Evolutionary conservation across 2,113 vertebrate species (phyloP).

Genomic region (Furnarius figulus): DNA sequence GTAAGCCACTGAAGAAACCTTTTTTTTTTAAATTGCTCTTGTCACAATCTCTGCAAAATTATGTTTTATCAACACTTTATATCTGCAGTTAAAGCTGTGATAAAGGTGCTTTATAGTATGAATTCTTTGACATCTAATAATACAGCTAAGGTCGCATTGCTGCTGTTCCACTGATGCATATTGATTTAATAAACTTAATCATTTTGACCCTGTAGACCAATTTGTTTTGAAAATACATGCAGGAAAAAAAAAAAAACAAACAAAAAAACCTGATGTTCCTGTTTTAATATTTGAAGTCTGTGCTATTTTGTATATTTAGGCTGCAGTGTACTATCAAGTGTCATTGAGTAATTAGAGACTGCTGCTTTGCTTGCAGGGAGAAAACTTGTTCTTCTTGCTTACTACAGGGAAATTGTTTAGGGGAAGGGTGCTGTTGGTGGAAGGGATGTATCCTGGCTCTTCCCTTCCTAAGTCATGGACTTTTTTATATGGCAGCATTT

Average conservation of each 20-base stretch:
- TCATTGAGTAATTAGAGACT: not conserved
- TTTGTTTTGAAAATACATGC: not conserved
- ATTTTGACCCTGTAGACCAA: not conserved
- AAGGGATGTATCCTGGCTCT: not conserved
- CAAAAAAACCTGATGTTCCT: not conserved
- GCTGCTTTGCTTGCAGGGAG: not conserved
- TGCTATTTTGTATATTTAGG: not conserved
- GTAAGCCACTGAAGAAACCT: not conserved
- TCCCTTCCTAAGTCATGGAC: not conserved
- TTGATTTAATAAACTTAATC: not conserved
- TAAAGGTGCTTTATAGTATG: not conserved
- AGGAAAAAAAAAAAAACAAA: not conserved
- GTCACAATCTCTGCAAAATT: not conserved
- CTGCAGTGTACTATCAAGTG: not conserved
- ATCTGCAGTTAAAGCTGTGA: not conserved
- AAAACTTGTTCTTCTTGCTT: constrained; percentile 2
- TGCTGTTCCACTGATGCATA: not conserved
- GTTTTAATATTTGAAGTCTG: not conserved
- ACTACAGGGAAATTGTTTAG: not conserved
- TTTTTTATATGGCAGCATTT: not conserved
- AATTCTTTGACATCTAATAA: not conserved
- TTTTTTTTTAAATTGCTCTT: not conserved
- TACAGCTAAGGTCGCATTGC: not conserved
- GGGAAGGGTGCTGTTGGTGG: not conserved
- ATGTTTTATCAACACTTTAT: not conserved